Conservation (phyloP, 2,797 vertebrate genomes). For the Hipposideros larvatus region DNA sequence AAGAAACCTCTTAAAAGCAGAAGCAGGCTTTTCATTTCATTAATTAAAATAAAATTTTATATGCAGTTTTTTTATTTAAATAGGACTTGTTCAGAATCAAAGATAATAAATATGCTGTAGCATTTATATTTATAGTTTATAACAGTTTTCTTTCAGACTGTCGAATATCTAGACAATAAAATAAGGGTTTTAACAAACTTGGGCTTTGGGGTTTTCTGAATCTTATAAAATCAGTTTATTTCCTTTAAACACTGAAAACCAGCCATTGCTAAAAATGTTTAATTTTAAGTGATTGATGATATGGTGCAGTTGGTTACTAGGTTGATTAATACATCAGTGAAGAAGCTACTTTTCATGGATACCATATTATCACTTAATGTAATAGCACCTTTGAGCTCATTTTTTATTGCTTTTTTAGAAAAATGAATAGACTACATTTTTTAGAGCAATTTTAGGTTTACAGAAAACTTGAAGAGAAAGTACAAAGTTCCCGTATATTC, state of each 20-base stretch:
- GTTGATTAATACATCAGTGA: not conserved
- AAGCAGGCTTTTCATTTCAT: constrained; percentile 1
- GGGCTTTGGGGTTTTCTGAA: constrained; percentile 9
- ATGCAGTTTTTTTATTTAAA: not conserved
- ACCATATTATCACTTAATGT: not conserved
- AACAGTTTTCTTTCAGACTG: constrained; percentile 48
- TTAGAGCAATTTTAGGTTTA: not conserved
- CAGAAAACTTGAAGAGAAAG: constrained; percentile 1
- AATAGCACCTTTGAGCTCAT: not conserved
- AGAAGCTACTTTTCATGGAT: constrained; percentile 32
- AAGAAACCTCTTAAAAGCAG: constrained; percentile 21
- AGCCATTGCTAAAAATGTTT: not conserved
- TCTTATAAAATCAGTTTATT: not conserved
- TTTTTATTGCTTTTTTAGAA: not conserved
- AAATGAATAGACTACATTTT: not conserved
- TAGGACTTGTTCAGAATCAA: constrained; percentile 12
- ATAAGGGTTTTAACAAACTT: constrained; percentile 19
- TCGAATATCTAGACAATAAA: constrained; percentile 41
- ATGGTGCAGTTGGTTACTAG: not conserved
- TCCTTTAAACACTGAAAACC: constrained; percentile 16
- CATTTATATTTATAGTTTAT: constrained; percentile 19
- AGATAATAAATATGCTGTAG: not conserved
- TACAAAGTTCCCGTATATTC: not conserved
- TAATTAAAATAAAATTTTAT: constrained; percentile 5
- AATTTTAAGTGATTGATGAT: not conserved